Base-by-base conservation (phyloP, 2,888 invertebrate species). In the Brachyptera putata region DNA sequence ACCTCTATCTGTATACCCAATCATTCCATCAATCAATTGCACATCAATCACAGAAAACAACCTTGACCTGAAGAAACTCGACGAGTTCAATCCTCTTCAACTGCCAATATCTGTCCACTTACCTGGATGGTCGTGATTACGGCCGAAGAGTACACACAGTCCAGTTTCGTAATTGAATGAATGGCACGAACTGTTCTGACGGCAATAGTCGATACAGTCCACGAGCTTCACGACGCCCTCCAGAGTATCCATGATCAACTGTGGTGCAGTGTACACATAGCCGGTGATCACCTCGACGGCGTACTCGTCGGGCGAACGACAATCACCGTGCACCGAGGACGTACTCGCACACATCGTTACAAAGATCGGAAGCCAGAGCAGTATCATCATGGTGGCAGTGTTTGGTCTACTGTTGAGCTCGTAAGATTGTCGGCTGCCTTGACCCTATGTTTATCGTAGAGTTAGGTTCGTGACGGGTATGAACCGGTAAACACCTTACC, bases 221-320 rank as follows among this genome's bases (percentile, higher is more conserved):
- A 70, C 68, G 48, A 75, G 67, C 57, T 70, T 67, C 21, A 75
- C 68, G 4, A 73, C 72, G 30, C 74, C 74, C 16, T 72, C 68
- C 62, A 69, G 68, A 34, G 73, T 71, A 61, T 73, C 72, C 41
- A 75, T 78, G 68, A 73, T 79, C 70, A 73, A 81, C 63, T 76
- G 75, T 57, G 72, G 55, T 5, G 61, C 62, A 22, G 56, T 61
- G 46, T 62, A 62, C 13, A 62, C 64, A 34, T 56, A 61, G 34
- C 64, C 64, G 1, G 64, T 62, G 46, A 61, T 60, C 37, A 64
- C 36, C 55, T 64, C 64, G 59, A 30, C 5, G 5, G 11, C 30
- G n/a, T n/a, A n/a, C n/a, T n/a, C n/a, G n/a, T n/a, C 9, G 5
- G 53, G 13, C 60, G 36, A 48, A 62, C 60, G 43, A 57, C 60